phyloP scores from a whole-genome alignment of 2,113 vertebrate species.

The Menura novaehollandiae region DNA sequence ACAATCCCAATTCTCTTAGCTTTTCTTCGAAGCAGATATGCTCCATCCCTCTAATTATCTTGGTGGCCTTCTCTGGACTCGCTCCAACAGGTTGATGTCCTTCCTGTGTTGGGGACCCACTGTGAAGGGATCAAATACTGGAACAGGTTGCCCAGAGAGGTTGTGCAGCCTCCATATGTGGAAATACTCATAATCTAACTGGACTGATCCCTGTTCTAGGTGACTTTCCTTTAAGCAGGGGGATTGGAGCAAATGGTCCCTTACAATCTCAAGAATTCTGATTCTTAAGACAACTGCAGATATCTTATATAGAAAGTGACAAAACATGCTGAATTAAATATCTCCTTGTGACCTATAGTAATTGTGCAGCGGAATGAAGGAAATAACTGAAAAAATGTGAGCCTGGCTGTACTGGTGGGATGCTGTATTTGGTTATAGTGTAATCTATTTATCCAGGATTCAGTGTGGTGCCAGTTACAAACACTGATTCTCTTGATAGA shows the following conservation, averaged over 20 bases:
- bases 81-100: background rate
- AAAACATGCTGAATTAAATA: background rate
- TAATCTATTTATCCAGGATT: constrained; percentile 60
- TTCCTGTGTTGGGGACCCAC: background rate
- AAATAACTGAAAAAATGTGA: background rate
- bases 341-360: background rate
- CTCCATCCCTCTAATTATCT: background rate
- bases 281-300: background rate
- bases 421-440: constrained; percentile 54
- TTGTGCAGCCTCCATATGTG: background rate
- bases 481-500: constrained; percentile 65
- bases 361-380: background rate
- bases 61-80: background rate
- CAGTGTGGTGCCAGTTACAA: constrained; percentile 57
- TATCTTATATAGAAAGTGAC: background rate
- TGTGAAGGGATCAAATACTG: background rate
- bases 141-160: background rate
- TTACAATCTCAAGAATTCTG: background rate
- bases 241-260: background rate
- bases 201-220: background rate
- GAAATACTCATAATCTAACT: background rate
- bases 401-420: constrained; percentile 24
- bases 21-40: background rate
- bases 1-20: background rate
- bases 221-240: background rate